phyloP scores from a whole-genome alignment of 1,140 invertebrate species.

The Dolichoris vasculosae region DNA sequence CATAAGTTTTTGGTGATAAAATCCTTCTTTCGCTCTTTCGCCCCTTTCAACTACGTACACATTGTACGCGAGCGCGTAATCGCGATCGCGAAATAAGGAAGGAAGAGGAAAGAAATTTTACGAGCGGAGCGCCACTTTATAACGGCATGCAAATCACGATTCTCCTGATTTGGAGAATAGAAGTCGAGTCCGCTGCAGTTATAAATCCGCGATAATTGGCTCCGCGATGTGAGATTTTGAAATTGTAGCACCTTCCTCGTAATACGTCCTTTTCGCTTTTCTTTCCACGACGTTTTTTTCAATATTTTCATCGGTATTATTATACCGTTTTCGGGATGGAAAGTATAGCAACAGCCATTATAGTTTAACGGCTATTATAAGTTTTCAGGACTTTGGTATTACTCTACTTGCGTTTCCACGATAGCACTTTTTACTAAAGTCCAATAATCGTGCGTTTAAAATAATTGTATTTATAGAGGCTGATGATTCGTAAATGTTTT shows the following conservation, averaged over 20 bases:
- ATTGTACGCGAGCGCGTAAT: constrained; percentile 36
- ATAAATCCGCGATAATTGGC: constrained; percentile 74
- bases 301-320: constrained; percentile 59
- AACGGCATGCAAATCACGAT: constrained; percentile 57
- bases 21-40: constrained; percentile 8
- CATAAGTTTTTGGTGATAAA: constrained; percentile 42
- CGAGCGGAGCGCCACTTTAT: constrained; percentile 55
- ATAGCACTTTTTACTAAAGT: background rate
- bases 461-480: constrained; percentile 45
- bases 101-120: constrained; percentile 50
- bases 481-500: background rate
- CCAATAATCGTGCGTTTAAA: constrained; percentile 24
- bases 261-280: constrained; percentile 57
- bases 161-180: constrained; percentile 58
- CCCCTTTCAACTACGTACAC: background rate
- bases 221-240: constrained; percentile 51
- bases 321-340: background rate
- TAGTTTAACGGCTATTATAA: constrained; percentile 1
- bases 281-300: constrained; percentile 62
- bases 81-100: constrained; percentile 45
- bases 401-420: background rate
- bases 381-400: background rate
- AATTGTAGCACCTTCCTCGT: background rate
- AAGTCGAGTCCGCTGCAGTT: constrained; percentile 61
- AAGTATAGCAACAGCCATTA: background rate